Evolutionary conservation across 1,140 invertebrate species (phyloP).

Genomic region (Epicauta chinensis): DNA sequence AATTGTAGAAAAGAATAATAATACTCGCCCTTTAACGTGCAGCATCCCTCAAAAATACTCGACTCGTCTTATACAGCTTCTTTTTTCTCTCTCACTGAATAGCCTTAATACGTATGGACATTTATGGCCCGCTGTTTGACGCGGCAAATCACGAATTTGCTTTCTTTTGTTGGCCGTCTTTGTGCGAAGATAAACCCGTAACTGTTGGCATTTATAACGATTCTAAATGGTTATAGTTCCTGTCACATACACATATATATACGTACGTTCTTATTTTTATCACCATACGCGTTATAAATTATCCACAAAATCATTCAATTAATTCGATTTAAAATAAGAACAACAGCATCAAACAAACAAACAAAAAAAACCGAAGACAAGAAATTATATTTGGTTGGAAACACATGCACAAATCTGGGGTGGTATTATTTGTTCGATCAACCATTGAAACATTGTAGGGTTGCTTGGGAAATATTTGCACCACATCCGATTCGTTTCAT

Average conservation of each 20-base stretch:
- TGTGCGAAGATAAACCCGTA: conserved; percentile 32
- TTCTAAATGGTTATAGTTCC: conserved; percentile 32
- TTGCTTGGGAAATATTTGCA: conserved; percentile 10
- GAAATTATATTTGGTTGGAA: no score
- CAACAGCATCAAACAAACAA: no score
- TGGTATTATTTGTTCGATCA: conserved; percentile 12
- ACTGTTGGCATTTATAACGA: conserved; percentile 34
- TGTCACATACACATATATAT: conserved; percentile 21
- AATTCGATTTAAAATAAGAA: no score
- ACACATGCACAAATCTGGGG: no score
- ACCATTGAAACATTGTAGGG: conserved; percentile 13
- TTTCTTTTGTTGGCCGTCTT: conserved; percentile 30
- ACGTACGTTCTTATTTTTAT: conserved; percentile 22
- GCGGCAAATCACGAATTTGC: conserved; percentile 34
- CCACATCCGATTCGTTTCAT: conserved; percentile 14
- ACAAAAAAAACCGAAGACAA: no score
- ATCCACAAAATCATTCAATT: no score
- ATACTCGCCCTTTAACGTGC: no score
- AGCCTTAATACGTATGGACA: conserved; percentile 31
- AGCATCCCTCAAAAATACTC: conserved; percentile 7
- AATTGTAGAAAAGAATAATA: conserved; percentile 10
- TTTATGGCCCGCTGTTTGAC: conserved; percentile 31
- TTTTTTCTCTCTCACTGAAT: conserved; percentile 1
- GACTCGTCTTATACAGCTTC: neutral
- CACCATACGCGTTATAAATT: no score